Evolutionary conservation across 2,797 vertebrate species (phyloP), one percentile per base, ranked within the genome.

Genomic region (Falco berigora): DNA sequence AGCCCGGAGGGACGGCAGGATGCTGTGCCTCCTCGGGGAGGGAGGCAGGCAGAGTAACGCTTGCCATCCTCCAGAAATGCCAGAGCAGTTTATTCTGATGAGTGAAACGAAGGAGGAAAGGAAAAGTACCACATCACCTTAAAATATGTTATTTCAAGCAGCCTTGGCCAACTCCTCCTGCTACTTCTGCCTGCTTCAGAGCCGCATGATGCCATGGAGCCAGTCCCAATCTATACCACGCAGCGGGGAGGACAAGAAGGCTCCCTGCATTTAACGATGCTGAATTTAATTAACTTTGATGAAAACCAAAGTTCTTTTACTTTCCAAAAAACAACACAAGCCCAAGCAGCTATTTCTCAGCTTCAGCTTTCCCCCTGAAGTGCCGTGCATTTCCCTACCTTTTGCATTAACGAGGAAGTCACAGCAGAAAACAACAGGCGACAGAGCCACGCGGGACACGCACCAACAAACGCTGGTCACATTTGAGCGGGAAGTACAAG

Each of bases 241-340:
- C 89, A 75, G 77, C 92, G 38, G 92, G 80, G 91, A 90, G 91
- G 89, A 84, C 69, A 24, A 23, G 55, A 74, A 92, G 81, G 50
- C 92, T 87, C 84, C 91, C 92, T 28, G 77, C 23, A 0, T 53
- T 84, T 88, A 91, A 93, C 10, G 44, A 55, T 6, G 67, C 77
- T 16, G 80, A 52, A 90, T 95, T 95, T 88, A 86, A 94, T 90
- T 94, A 94, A 93, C 67, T 94, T 88, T 59, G 86, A 85, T 67
- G 74, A 55, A 91, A 95, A 87, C 30, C 52, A 18, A 92, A 93
- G 58, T 93, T 93, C 49, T 86, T 59, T 44, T 23, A 69, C 83
- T 87, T 79, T 27, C 55, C 59, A 32, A 36, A 56, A 58, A 71
- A 9, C 76, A 73, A 23, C 69, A 47, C 15, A 9, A 88, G 32